Evolutionary conservation across 1,140 invertebrate genomes (phyloP).

Genomic region (Dendrolimus kikuchii): DNA sequence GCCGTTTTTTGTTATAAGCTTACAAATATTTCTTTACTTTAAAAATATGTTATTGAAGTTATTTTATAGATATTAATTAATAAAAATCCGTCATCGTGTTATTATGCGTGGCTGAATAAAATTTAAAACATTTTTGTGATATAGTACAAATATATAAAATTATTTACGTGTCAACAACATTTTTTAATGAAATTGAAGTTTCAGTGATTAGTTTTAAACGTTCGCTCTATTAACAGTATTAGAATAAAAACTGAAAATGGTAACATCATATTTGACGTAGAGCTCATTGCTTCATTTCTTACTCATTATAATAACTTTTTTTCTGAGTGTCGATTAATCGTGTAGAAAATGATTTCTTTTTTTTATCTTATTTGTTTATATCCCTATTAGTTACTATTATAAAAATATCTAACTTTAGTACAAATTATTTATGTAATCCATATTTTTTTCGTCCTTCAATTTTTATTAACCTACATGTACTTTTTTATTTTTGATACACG

Average conservation of each 20-base stretch:
- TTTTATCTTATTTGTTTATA: too few relatives aligned
- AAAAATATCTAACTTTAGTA: too few relatives aligned
- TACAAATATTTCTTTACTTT: constrained; percentile 5
- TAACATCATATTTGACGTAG: constrained; percentile 1
- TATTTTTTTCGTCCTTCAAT: too few relatives aligned
- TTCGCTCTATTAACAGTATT: constrained; percentile 25
- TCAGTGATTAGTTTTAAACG: constrained; percentile 16
- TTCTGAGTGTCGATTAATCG: too few relatives aligned
- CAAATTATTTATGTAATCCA: too few relatives aligned
- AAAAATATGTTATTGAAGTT: too few relatives aligned
- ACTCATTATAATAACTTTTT: neutral
- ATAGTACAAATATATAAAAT: constrained; percentile 60
- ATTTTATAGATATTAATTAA: neutral
- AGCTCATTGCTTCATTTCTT: constrained; percentile 14
- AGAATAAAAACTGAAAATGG: constrained; percentile 20
- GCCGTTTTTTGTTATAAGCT: constrained; percentile 36
- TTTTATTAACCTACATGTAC: too few relatives aligned
- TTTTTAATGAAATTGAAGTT: constrained; percentile 13
- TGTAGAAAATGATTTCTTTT: too few relatives aligned
- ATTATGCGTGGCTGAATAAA: constrained; percentile 19
- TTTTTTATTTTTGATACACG: too few relatives aligned
- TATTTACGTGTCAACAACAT: constrained; percentile 30
- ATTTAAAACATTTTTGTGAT: constrained; percentile 48
- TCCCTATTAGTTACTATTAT: too few relatives aligned
- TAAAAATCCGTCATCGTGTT: constrained; percentile 8